Conservation (phyloP, 2,113 vertebrate species). For the Cavia porcellus region DNA sequence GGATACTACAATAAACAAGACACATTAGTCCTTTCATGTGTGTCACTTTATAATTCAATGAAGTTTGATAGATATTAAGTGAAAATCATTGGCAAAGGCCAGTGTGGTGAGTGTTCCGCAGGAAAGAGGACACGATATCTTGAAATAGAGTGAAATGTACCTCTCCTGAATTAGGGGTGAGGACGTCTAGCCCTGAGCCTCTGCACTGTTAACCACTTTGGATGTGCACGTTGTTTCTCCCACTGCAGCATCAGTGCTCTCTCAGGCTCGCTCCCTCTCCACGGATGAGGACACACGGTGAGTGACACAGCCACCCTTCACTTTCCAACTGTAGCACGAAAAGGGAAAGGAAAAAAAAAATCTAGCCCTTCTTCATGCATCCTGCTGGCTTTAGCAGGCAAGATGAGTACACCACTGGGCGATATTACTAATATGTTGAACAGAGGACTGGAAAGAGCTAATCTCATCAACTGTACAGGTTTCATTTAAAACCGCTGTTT, state of each 20-base stretch:
- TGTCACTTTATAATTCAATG: conserved; percentile 20
- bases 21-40: background rate
- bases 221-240: background rate
- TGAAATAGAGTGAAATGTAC: background rate
- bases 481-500: conserved; percentile 61
- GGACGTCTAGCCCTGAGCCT: background rate
- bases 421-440: conserved; percentile 9
- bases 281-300: background rate
- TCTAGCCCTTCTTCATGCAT: conserved; percentile 25
- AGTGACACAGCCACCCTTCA: background rate
- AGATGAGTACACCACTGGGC: background rate
- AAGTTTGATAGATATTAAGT: conserved; percentile 12
- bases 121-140: background rate
- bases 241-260: background rate
- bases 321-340: background rate
- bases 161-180: background rate
- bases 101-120: background rate
- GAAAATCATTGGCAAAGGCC: conserved; percentile 29
- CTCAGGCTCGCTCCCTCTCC: background rate
- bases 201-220: background rate
- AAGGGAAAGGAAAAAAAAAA: background rate
- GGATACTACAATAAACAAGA: background rate
- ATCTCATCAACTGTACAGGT: conserved; percentile 17
- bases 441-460: conserved; percentile 36
- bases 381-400: background rate